Percentiles rank a stretch among this genome's conserved stretches.
Evolutionary conservation across 2,113 vertebrate species (phyloP).

Genomic region (Seriola rivoliana): DNA sequence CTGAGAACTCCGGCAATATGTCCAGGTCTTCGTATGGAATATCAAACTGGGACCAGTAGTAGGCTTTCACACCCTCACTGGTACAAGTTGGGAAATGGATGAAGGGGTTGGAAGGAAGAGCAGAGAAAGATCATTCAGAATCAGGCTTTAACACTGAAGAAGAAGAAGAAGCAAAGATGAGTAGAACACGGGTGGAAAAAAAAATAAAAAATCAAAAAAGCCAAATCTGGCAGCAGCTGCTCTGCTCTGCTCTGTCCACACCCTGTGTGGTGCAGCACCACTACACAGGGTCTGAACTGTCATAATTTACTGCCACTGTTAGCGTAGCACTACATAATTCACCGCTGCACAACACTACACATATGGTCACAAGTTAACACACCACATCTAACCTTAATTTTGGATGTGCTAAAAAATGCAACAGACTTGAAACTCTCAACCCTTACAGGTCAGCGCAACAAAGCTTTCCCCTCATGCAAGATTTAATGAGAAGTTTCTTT

Average conservation of each 20-base stretch:
- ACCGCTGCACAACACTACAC: neutral
- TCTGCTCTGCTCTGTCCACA: neutral
- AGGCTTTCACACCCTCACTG: conserved; percentile 83
- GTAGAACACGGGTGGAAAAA: neutral
- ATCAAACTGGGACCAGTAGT: conserved; percentile 83
- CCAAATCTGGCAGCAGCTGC: neutral
- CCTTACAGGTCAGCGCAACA: neutral
- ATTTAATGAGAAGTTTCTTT: neutral
- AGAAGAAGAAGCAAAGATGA: neutral
- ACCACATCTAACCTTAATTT: conserved; percentile 3
- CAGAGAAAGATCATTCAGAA: neutral
- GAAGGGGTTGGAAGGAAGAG: neutral
- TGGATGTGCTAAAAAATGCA: neutral
- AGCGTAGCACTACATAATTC: neutral
- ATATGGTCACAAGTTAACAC: conserved; percentile 3
- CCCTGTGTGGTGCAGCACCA: neutral
- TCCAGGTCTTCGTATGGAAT: conserved; percentile 73
- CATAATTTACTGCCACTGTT: neutral
- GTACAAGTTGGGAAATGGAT: neutral
- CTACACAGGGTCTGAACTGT: neutral
- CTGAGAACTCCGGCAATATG: conserved; percentile 72
- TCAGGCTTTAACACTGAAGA: conserved; percentile 2
- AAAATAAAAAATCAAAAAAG: neutral
- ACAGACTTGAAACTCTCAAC: neutral
- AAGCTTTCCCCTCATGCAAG: conserved; percentile 9